Percentiles rank a stretch among this genome's conserved stretches.
phyloP scores from a whole-genome alignment of 2,888 invertebrate species.

The Hirudinaria manillensis region DNA sequence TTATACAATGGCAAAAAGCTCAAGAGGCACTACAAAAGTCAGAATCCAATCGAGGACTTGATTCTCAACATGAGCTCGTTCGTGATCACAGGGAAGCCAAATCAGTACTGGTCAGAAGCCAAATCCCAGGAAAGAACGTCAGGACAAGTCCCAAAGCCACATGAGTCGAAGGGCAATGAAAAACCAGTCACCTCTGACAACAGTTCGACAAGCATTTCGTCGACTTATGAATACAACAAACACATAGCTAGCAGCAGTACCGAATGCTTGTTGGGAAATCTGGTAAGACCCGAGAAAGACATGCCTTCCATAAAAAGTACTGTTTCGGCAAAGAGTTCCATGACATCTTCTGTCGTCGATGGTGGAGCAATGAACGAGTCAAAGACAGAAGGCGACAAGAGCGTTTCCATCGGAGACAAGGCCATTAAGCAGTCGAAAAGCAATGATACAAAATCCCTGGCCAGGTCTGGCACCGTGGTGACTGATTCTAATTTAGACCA shows the following conservation, averaged over 20 bases:
- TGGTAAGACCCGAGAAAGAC: background rate
- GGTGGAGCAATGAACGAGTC: too few species aligned
- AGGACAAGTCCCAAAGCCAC: background rate
- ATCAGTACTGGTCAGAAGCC: background rate
- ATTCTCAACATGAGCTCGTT: background rate
- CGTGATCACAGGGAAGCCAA: background rate
- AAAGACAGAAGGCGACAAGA: too few species aligned
- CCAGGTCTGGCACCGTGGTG: too few species aligned
- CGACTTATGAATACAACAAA: slow-evolving; percentile 17
- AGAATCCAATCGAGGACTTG: background rate
- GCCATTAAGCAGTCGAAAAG: too few species aligned
- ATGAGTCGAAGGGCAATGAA: background rate
- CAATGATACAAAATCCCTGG: too few species aligned
- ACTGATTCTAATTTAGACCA: too few species aligned
- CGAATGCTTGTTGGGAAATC: slow-evolving; percentile 1
- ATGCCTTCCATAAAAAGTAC: background rate
- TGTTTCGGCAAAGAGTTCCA: background rate
- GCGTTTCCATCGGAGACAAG: too few species aligned
- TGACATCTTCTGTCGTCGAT: background rate
- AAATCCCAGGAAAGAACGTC: slow-evolving; percentile 9
- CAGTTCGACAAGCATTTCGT: slow-evolving; percentile 8
- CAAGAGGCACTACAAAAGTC: too few species aligned
- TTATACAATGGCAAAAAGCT: background rate
- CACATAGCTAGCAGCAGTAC: slow-evolving; percentile 12
- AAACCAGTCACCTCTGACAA: background rate